Evolutionary conservation across 2,888 invertebrate genomes (phyloP).

Genomic region (Amphipyra berbera): DNA sequence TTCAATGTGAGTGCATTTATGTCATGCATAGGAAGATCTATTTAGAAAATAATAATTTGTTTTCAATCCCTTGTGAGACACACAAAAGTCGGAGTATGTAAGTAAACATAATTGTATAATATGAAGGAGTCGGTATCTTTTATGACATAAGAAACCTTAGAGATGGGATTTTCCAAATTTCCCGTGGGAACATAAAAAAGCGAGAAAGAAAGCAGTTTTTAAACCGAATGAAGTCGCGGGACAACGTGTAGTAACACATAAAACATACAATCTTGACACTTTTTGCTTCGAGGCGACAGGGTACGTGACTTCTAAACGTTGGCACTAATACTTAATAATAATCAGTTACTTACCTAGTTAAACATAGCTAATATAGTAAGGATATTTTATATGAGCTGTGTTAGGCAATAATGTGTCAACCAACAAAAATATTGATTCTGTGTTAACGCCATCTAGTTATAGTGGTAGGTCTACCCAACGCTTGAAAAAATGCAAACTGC

Average conservation of each 20-base stretch:
- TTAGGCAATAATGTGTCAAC: too few relatives aligned
- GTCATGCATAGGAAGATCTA: too few relatives aligned
- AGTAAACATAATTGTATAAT: not conserved
- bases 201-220: slow-evolving; percentile 33
- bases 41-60: too few relatives aligned
- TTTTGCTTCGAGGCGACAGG: slow-evolving; percentile 28
- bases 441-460: too few relatives aligned
- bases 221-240: slow-evolving; percentile 21
- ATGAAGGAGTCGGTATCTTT: slow-evolving; percentile 21
- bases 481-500: too few relatives aligned
- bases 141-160: slow-evolving; percentile 26
- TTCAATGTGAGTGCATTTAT: too few relatives aligned
- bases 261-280: slow-evolving; percentile 52
- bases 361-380: not conserved
- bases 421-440: too few relatives aligned
- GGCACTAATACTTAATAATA: slow-evolving; percentile 27
- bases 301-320: slow-evolving; percentile 38
- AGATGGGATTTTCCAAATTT: slow-evolving; percentile 40
- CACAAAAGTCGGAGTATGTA: not conserved
- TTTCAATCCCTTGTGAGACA: too few relatives aligned
- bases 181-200: slow-evolving; percentile 35
- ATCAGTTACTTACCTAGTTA: not conserved
- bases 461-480: too few relatives aligned
- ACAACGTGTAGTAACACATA: slow-evolving; percentile 11
- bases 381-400: not conserved